These are phyloP conservation scores for Nannobrachium achirus DNA, from an alignment of 2,113 vertebrate species.

Conservation along the genomic window DNA sequence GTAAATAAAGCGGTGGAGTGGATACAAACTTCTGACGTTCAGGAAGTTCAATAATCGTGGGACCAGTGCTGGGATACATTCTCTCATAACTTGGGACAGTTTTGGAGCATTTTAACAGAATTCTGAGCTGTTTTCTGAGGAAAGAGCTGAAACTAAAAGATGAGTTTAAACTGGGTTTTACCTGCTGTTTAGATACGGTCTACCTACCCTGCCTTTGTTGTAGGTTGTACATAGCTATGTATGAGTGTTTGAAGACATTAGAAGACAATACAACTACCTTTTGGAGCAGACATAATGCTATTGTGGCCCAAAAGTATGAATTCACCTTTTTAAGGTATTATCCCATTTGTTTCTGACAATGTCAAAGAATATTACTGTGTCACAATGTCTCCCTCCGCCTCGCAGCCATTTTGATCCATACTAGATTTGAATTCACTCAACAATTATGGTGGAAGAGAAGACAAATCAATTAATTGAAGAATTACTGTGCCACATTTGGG, in stretches of 20 bases:
- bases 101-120: background rate
- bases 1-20: constrained; percentile 17
- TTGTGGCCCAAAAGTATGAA: background rate
- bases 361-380: background rate
- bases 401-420: background rate
- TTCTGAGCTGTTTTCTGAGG: background rate
- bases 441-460: no score
- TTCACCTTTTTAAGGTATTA: background rate
- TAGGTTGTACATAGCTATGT: no score
- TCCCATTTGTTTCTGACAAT: background rate
- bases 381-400: background rate
- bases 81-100: background rate
- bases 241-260: no score
- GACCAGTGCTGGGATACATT: background rate
- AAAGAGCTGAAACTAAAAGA: no score
- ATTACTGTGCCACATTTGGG: no score
- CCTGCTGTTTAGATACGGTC: background rate
- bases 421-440: no score
- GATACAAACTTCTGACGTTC: background rate
- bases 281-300: background rate
- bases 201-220: no score
- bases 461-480: no score
- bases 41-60: background rate
- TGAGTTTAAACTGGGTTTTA: background rate
- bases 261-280: no score